Evolutionary conservation across 1,140 invertebrate species (phyloP).

Genomic region (Plodia interpunctella): DNA sequence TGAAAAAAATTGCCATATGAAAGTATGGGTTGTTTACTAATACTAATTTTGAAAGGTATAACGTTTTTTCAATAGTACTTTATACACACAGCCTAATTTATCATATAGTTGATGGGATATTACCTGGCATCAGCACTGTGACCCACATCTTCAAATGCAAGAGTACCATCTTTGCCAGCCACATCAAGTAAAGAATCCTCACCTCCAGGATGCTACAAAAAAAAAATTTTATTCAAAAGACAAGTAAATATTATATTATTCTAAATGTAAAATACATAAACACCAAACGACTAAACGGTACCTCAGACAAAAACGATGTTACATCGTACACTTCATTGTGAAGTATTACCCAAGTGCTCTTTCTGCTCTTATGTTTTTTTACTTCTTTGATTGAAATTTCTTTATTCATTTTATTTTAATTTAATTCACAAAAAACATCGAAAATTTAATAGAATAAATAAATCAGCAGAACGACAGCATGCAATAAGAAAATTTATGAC

Average conservation of each 20-base stretch:
- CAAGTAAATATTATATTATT: too few species aligned
- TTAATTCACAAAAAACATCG: too few species aligned
- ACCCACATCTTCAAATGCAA: slow-evolving; percentile 91
- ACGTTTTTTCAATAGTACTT: too few species aligned
- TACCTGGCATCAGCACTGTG: slow-evolving; percentile 89
- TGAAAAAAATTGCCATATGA: slow-evolving; percentile 38
- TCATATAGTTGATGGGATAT: too few species aligned
- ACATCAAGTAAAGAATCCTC: slow-evolving; percentile 88
- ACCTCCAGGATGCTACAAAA: slow-evolving; percentile 88
- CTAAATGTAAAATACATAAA: too few species aligned
- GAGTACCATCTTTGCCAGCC: slow-evolving; percentile 86
- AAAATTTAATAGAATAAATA: too few species aligned
- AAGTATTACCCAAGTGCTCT: slow-evolving; percentile 80
- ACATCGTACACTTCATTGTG: slow-evolving; percentile 83
- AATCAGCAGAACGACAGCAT: too few species aligned
- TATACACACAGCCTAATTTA: too few species aligned
- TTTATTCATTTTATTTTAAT: slow-evolving; percentile 34
- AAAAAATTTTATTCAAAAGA: neutral
- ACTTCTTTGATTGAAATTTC: slow-evolving; percentile 76
- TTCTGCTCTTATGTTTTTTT: slow-evolving; percentile 71
- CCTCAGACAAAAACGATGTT: slow-evolving; percentile 74
- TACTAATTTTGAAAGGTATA: too few species aligned
- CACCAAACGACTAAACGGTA: neutral
- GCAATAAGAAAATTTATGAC: neutral
- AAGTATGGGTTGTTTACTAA: neutral